Evolutionary conservation across 53 echinoderm and acorn worm genomes (phyloP), one percentile per base, ranked within the genome.

Genomic region (Holothuria scabra): DNA sequence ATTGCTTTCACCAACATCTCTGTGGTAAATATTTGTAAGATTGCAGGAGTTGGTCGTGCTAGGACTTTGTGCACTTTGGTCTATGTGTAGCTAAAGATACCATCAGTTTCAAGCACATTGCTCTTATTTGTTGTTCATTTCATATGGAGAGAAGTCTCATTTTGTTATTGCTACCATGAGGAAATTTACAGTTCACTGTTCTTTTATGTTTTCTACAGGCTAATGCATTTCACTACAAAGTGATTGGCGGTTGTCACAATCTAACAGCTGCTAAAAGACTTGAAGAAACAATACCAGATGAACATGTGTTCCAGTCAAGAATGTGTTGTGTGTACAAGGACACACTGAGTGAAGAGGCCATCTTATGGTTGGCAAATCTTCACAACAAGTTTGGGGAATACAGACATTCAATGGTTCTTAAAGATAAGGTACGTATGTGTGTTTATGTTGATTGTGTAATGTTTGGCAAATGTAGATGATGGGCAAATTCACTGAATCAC

Each of bases 151-250:
- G 41, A 41, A 41, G 41, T 41, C 41, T 41, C 41, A 41, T 41
- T 41, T 41, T 41, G 41, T 41, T 41, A 4, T 41, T 41, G 41
- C 6, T 6, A 41, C 41, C 41, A 41, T 60, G 61, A 60, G 22
- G 61, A 9, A 60, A 60, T 23, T 60, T 60, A 60, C 26, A 72
- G 18, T 38, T 72, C 37, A 35, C 13, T 37, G 35, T 72, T 72
- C 21, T 38, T 26, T 46, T 3, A 41, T 41, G 7, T 41, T 41
- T 38, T 10, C 20, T 21, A 32, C 72, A 72, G 72, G 72, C 72
- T 2, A 72, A 72, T 46, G 72, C 72, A 72, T 72, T 72, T 46
- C 72, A 72, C 72, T 72, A 72, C 72, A 72, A 25, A n/a, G 72
- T 72, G 46, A 72, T 72, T 0, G 72, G 72, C 18, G 72, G 72